Percentiles rank a stretch among this genome's conserved stretches.
phyloP scores from a whole-genome alignment of 2,797 vertebrate genomes.

The Anas bernieri region DNA sequence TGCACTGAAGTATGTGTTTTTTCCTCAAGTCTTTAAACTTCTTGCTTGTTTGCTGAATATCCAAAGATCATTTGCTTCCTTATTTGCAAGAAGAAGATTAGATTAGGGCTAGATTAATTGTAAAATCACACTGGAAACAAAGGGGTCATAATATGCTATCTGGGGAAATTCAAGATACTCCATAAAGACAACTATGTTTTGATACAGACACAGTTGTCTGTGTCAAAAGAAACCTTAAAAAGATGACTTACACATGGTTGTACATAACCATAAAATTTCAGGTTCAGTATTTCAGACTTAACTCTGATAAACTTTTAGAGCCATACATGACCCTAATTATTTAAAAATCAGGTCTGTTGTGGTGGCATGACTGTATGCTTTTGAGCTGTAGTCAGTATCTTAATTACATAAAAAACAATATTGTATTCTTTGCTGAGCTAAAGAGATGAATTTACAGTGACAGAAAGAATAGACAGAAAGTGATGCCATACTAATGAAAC shows the following conservation, averaged over 20 bases:
- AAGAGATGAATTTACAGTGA: constrained; percentile 49
- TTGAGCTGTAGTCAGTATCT: not conserved
- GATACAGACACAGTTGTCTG: not conserved
- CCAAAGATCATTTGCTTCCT: not conserved
- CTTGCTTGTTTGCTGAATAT: not conserved
- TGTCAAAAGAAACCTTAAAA: not conserved
- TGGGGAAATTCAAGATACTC: not conserved
- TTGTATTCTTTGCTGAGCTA: not conserved
- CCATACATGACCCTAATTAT: not conserved
- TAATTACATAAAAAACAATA: constrained; percentile 21
- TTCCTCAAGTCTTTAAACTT: constrained; percentile 1
- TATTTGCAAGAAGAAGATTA: constrained; percentile 4
- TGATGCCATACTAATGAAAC: constrained; percentile 44
- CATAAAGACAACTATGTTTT: not conserved
- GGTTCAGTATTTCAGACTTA: not conserved
- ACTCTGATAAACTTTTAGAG: constrained; percentile 10
- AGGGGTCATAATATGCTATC: not conserved
- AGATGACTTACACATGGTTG: not conserved
- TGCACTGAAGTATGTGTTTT: not conserved
- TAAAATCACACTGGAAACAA: not conserved
- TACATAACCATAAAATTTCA: not conserved
- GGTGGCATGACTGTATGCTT: not conserved
- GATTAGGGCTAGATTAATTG: not conserved
- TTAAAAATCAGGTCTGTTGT: not conserved
- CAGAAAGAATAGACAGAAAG: constrained; percentile 35